Evolutionary conservation across 2,797 vertebrate species (phyloP), one percentile per base, ranked within the genome.

Genomic region (Crocodylus rhombifer): DNA sequence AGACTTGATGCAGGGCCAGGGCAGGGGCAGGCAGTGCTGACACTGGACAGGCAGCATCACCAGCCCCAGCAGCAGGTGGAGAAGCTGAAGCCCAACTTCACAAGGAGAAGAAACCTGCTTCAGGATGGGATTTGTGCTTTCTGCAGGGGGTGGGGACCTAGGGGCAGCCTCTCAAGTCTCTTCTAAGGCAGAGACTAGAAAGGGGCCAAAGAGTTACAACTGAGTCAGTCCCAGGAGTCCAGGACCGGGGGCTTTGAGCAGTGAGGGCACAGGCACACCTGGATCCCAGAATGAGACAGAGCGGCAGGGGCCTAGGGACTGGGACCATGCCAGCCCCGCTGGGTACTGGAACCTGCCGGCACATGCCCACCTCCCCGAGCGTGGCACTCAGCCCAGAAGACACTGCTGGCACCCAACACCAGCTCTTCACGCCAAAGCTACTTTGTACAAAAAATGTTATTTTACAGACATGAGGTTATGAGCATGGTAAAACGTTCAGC

Each of bases 241-340:
- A 25, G 69, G 69, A 42, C 13, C 69, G 23, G 67, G 21, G 36
- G 23, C 21, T 42, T 25, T 51, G 25, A 42, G 42, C 42, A 51
- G 42, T 10, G 42, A 51, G 42, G 42, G 42, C 42, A 51, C 42
- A 51, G 42, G 9, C 42, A 51, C 42, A 51, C 42, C 10, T 51
- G 42, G 42, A 51, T 51, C 42, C 42, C 42, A 51, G 42, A 57
- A 33, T 5, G 88, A 4, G 56, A 17, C 8, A 1, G 71, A 76
- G 65, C 57, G 58, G 28, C 10, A 7, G 61, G n/a, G 36, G 25
- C 33, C 42, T 51, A 51, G 42, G 10, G 42, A 51, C 42, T 17
- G 6, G 69, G 2, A 1, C 2, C 60, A 55, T 14, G 51, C 20
- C 23, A 61, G 26, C 51, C 75, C 25, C 3, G 65, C 0, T 2